A percentile compares a stretch with the other conserved stretches of the same genome.
Conservation (phyloP, 1,140 invertebrate species). For the Drosophila bocqueti region DNA sequence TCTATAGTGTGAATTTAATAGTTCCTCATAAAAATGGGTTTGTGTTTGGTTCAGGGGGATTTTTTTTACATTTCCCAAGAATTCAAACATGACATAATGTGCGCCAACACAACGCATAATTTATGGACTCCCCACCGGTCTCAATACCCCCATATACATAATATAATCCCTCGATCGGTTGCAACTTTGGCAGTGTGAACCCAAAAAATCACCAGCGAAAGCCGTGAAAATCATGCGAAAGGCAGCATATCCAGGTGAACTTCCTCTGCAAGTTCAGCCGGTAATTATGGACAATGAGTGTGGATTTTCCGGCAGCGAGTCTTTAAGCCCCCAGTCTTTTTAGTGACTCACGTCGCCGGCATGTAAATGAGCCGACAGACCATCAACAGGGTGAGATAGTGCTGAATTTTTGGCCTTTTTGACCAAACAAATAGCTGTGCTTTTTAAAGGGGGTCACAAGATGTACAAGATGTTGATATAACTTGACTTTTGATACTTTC, state of each 20-base stretch:
- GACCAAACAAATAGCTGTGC: not conserved
- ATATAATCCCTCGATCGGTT: constrained; percentile 20
- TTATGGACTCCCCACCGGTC: constrained; percentile 37
- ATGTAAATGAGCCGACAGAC: constrained; percentile 67
- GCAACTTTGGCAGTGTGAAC: constrained; percentile 7
- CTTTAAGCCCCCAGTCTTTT: constrained; percentile 34
- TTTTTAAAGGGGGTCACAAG: not conserved
- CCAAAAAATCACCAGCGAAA: not conserved
- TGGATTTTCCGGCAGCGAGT: constrained; percentile 48
- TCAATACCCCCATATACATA: not conserved
- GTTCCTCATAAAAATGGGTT: constrained; percentile 68
- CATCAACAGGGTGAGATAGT: constrained; percentile 19
- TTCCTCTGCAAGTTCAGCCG: constrained; percentile 19
- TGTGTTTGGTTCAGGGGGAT: constrained; percentile 40
- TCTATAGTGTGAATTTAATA: constrained; percentile 66
- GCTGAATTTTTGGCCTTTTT: constrained; percentile 25
- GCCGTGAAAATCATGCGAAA: constrained; percentile 37
- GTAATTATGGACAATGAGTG: constrained; percentile 56
- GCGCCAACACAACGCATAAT: constrained; percentile 52
- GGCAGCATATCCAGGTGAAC: constrained; percentile 22
- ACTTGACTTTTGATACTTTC: too few relatives aligned
- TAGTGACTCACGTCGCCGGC: constrained; percentile 70
- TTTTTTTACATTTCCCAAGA: constrained; percentile 60
- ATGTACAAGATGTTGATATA: too few relatives aligned
- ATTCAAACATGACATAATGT: constrained; percentile 71